Conservation (phyloP, 1,140 invertebrate genomes). For the Nephila pilipes region DNA sequence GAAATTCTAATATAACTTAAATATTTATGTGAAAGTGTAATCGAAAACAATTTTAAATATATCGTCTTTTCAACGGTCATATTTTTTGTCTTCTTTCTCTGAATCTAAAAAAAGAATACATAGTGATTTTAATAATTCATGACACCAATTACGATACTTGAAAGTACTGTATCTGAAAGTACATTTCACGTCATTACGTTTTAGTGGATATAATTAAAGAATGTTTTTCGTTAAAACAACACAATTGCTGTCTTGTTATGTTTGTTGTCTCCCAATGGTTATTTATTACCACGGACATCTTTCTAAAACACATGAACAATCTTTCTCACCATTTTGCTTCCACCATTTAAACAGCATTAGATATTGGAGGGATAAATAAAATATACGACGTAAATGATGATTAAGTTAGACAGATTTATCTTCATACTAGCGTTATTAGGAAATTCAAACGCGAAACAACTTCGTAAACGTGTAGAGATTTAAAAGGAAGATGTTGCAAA, state of each 20-base stretch:
- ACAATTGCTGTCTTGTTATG: not conserved
- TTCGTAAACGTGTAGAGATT: conserved; percentile 1
- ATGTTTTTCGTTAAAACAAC: not conserved
- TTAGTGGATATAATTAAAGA: not conserved
- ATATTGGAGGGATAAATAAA: not conserved
- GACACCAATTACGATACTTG: not conserved
- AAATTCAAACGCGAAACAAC: too few relatives aligned
- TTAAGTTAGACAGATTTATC: conserved; percentile 30
- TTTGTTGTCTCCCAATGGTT: not conserved
- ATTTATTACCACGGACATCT: not conserved
- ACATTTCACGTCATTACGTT: not conserved
- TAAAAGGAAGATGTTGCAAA: not conserved
- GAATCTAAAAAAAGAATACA: not conserved
- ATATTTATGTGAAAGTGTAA: too few relatives aligned
- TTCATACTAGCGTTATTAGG: conserved; percentile 34
- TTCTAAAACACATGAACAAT: not conserved
- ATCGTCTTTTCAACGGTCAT: not conserved
- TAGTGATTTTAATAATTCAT: not conserved
- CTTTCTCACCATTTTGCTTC: not conserved
- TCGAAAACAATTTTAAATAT: not conserved
- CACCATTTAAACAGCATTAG: not conserved
- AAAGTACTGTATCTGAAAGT: too few relatives aligned
- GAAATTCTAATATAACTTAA: too few relatives aligned
- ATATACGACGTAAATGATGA: not conserved
- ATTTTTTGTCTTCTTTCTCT: too few relatives aligned